phyloP scores from a whole-genome alignment of 2,113 vertebrate species.

The Archilochus colubris region DNA sequence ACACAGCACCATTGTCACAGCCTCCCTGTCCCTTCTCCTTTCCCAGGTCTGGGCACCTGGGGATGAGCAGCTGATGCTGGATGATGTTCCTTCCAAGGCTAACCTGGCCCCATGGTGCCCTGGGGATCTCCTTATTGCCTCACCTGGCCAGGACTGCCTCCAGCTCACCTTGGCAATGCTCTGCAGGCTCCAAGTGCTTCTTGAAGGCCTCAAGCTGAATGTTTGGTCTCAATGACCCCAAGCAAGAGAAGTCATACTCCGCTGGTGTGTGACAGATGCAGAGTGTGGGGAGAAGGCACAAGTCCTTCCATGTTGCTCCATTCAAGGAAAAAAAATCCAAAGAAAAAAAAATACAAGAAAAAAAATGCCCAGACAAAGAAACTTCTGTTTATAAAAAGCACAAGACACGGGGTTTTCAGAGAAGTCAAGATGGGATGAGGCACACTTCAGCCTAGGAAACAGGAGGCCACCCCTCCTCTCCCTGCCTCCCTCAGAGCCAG shows the following conservation, averaged over 20 bases:
- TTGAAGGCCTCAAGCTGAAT: conserved; percentile 56
- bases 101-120: conserved; percentile 51
- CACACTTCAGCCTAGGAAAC: conserved; percentile 24
- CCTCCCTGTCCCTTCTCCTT: neutral
- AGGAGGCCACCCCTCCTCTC: conserved; percentile 5
- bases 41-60: conserved; percentile 10
- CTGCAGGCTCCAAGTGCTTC: conserved; percentile 60
- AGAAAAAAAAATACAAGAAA: neutral
- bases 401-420: conserved; percentile 40
- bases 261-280: conserved; percentile 9
- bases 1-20: conserved; percentile 48
- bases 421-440: neutral
- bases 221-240: conserved; percentile 80
- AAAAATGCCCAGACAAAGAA: neutral
- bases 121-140: conserved; percentile 17
- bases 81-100: conserved; percentile 13
- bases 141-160: conserved; percentile 21
- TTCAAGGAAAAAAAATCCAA: conserved; percentile 19
- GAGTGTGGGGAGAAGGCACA: conserved; percentile 5
- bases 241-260: conserved; percentile 69
- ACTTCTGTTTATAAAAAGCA: neutral
- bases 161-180: conserved; percentile 63
- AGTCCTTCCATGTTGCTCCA: conserved; percentile 65
- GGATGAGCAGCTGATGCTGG: neutral
- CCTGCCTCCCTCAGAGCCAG: neutral